Conservation (phyloP, 2,113 vertebrate genomes). For the Sitta europaea region DNA sequence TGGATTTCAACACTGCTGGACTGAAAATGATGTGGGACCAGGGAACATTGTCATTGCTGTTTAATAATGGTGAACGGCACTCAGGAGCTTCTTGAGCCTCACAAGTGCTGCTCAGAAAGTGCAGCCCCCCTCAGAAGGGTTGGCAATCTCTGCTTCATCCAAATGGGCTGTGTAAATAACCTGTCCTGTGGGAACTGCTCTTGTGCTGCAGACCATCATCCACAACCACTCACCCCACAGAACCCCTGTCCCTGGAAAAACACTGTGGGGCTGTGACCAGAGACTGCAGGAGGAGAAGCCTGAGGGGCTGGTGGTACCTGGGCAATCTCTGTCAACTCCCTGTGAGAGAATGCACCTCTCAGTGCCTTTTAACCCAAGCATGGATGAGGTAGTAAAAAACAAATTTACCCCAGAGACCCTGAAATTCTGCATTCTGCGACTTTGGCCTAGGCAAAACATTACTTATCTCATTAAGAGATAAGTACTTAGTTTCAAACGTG, state of each 20-base stretch:
- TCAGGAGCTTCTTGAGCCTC: neutral
- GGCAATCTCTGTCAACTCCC: neutral
- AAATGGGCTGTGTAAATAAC: neutral
- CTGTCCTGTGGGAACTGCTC: neutral
- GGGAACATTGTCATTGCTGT: neutral
- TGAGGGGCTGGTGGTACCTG: neutral
- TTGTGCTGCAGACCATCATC: neutral
- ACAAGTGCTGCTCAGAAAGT: neutral
- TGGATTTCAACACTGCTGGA: neutral
- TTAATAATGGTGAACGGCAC: neutral
- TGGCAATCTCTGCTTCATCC: neutral
- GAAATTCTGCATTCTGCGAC: neutral
- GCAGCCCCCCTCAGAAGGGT: neutral
- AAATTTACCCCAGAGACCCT: neutral
- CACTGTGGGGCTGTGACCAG: neutral
- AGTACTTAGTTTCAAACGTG: neutral
- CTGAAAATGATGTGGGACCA: neutral
- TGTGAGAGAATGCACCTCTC: neutral
- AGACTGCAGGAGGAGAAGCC: neutral
- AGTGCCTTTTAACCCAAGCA: neutral
- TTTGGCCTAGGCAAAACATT: neutral
- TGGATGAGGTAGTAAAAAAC: neutral
- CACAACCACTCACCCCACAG: rapidly evolving
- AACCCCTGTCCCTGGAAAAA: neutral
- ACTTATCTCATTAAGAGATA: no score